These are phyloP conservation scores for Dyspetes luteomarginatus DNA, from an alignment of 2,888 invertebrate species.

Conservation along the genomic window DNA sequence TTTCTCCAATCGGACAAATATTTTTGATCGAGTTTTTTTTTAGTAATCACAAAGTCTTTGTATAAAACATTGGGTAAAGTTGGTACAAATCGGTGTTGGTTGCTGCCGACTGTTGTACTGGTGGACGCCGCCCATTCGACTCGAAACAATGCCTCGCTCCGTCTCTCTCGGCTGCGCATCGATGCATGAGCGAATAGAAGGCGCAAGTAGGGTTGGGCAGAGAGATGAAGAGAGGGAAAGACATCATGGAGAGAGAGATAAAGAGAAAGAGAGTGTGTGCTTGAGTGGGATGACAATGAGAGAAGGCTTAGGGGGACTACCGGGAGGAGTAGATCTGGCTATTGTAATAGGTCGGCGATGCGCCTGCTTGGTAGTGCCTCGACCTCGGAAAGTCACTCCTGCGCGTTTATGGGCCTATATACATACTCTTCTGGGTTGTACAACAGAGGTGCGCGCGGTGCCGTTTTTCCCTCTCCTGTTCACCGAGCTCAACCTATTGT, in stretches of 20 bases:
- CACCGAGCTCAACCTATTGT: constrained; percentile 62
- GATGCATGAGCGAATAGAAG: constrained; percentile 81
- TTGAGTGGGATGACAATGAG: constrained; percentile 75
- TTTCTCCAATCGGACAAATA: no score
- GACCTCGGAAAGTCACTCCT: constrained; percentile 54
- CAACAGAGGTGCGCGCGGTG: constrained; percentile 56
- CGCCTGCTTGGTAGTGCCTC: constrained; percentile 81
- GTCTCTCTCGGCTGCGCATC: constrained; percentile 75
- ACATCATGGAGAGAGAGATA: background rate
- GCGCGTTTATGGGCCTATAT: constrained; percentile 34
- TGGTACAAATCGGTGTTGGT: constrained; percentile 45
- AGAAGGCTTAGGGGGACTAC: constrained; percentile 80
- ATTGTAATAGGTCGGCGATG: constrained; percentile 82
- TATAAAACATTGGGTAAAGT: background rate
- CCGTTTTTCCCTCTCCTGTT: constrained; percentile 71
- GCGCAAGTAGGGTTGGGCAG: constrained; percentile 51
- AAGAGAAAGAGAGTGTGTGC: constrained; percentile 28
- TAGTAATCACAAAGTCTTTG: background rate
- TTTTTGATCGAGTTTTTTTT: no score
- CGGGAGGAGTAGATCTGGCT: constrained; percentile 68
- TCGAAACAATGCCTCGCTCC: constrained; percentile 77
- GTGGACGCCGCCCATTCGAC: constrained; percentile 77
- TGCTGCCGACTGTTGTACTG: constrained; percentile 57
- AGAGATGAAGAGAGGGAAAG: constrained; percentile 26
- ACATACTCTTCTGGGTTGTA: constrained; percentile 29